Evolutionary conservation across 2,113 vertebrate species (phyloP).

Genomic region (Caranx melampygus): DNA sequence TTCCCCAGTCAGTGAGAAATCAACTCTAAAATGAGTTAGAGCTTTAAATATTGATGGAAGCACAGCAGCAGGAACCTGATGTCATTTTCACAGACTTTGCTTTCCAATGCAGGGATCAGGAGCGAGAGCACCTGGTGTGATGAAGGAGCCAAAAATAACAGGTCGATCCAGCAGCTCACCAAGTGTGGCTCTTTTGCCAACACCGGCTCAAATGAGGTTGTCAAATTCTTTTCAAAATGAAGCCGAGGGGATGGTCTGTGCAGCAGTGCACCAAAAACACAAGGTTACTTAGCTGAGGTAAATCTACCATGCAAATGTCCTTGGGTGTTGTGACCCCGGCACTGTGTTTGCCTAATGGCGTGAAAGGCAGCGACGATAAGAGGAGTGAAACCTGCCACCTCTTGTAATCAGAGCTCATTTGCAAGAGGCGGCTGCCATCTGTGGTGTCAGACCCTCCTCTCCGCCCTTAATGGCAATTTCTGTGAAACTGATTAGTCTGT

Average conservation of each 20-base stretch:
- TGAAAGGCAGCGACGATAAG: constrained; percentile 60
- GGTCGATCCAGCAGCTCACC: constrained; percentile 42
- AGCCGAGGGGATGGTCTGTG: constrained; percentile 31
- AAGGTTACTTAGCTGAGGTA: constrained; percentile 49
- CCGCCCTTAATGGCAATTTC: constrained; percentile 72
- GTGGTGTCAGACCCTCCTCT: constrained; percentile 71
- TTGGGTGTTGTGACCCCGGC: constrained; percentile 64
- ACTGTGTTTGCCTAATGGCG: constrained; percentile 69
- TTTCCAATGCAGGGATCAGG: constrained; percentile 58
- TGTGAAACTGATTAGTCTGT: constrained; percentile 72
- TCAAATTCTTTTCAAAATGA: constrained; percentile 54
- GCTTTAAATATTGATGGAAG: constrained; percentile 72
- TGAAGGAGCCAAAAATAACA: constrained; percentile 73
- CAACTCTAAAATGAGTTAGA: constrained; percentile 58
- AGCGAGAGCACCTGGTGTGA: constrained; percentile 65
- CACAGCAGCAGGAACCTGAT: constrained; percentile 57
- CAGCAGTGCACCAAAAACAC: constrained; percentile 49
- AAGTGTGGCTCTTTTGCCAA: constrained; percentile 51
- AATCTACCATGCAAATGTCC: constrained; percentile 71
- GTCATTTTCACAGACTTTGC: constrained; percentile 67
- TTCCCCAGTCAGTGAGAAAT: constrained; percentile 66
- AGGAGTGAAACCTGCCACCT: constrained; percentile 77
- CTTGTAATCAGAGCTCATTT: constrained; percentile 79
- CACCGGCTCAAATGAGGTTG: constrained; percentile 61
- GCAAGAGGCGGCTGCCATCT: constrained; percentile 77